Evolutionary conservation across 2,797 vertebrate species (phyloP), one percentile per base, ranked within the genome.

Genomic region (Gambelia wislizenii): DNA sequence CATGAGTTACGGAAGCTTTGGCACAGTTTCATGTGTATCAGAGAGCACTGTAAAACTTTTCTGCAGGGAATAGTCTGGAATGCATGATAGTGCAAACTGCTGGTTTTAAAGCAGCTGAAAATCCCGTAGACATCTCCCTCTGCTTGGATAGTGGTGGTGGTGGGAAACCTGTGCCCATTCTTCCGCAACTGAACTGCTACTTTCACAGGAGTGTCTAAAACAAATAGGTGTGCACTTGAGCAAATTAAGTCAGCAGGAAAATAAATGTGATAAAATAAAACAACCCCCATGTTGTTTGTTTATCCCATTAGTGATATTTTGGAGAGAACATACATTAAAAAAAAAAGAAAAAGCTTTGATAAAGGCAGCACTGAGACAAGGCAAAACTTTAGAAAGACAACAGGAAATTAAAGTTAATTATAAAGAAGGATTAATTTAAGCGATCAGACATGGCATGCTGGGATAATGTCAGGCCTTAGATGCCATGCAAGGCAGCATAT

Each of bases 351-450:
- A 92, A 89, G 77, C 91, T 94, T 94, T 92, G 92, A 95, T 92
- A 91, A 94, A 89, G 72, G 91, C 91, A 67, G 92, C 94, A 87
- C 92, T 83, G 89, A 95, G 92, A 93, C 39, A 89, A 94, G 94
- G 91, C 14, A 92, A 95, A 95, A 91, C 93, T 86, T 89, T 88
- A 92, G 95, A 95, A 96, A 96, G 93, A 89, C 89, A 22, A 93
- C 90, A 94, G 95, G 95, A 96, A 96, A 95, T 96, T 95, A 96
- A 95, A 96, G 95, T 95, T 96, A 96, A 96, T 96, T 96, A 95
- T 95, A 95, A 96, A 95, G 95, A 92, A 94, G 95, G 95, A 95
- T 96, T 96, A 96, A 96, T 96, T 96, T 95, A 95, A 96, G 95
- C 92, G 95, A 94, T 96, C 95, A 96, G 95, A 94, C 92, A 84